Base-by-base conservation (phyloP, 2,888 invertebrate species). In the Mimachlamys varia region DNA sequence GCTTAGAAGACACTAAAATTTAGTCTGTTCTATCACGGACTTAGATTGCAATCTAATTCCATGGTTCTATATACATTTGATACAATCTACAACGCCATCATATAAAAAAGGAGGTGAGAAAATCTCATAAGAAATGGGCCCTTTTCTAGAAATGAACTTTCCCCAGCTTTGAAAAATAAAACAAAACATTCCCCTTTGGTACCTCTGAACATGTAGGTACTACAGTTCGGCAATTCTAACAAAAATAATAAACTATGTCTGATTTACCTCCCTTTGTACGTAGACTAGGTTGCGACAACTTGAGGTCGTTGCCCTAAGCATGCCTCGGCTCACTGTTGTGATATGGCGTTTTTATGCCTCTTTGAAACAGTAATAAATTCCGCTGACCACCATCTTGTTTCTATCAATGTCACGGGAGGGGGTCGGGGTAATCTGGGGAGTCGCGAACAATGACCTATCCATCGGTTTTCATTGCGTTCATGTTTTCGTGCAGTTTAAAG, bases 361-460 rank as follows among this genome's bases (percentile, higher is more conserved):
- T 76, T 33, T 76, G 27, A 33, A 76, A 76, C 58, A 10, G 58
- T 4, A 58, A 58, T 58, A 58, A 58, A 58, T 58, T 33, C 33
- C 76, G 33, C 76, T 76, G 33, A 76, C 76, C 76, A 76, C 76
- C 76, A 76, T 76, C 27, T 76, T 76, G 76, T 76, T 76, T 76
- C 76, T 33, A 76, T 76, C 76, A 76, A 7, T 76, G 76, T 17
- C 76, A 76, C 12, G 7, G 44, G 44, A 44, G 44, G 27, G 62
- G n/a, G 27, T n/a, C n/a, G 22, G 22, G 27, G 62, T 10, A n/a
- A 62, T 27, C 12, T 10, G 0, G 27, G n/a, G n/a, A 12, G 10
- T 33, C 76, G 13, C 27, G 76, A 76, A 76, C 76, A 76, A 27
- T 76, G 76, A 76, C 76, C 76, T 22, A 5, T 76, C 76, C 4